Conservation (phyloP, 2,888 invertebrate genomes). For the Hydroisotoma schaefferi region DNA sequence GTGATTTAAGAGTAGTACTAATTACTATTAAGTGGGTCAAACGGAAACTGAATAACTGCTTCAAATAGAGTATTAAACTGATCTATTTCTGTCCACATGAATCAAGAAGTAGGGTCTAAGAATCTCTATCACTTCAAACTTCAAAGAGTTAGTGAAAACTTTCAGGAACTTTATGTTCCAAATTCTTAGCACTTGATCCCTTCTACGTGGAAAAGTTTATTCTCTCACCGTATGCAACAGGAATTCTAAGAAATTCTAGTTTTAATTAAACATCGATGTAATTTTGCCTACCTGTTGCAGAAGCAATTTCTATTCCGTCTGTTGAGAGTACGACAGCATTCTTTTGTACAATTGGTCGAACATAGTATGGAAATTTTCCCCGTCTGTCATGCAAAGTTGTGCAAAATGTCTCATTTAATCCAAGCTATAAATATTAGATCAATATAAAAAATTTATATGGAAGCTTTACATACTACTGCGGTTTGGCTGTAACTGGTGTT, state of each 20-base stretch:
- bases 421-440: constrained; percentile 18
- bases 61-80: too few relatives aligned
- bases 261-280: not conserved
- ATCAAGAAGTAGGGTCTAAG: too few relatives aligned
- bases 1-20: too few relatives aligned
- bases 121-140: too few relatives aligned
- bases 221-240: not conserved
- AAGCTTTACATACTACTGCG: not conserved
- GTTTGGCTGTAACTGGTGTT: too few relatives aligned
- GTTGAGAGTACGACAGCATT: constrained; percentile 26
- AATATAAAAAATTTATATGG: not conserved
- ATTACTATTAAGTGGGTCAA: too few relatives aligned
- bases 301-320: constrained; percentile 35
- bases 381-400: constrained; percentile 24
- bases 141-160: too few relatives aligned
- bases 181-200: too few relatives aligned
- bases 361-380: constrained; percentile 27
- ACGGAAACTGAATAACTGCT: too few relatives aligned
- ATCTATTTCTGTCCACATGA: too few relatives aligned
- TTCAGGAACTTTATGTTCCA: too few relatives aligned
- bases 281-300: constrained; percentile 26
- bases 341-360: constrained; percentile 30
- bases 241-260: constrained; percentile 2
- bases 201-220: too few relatives aligned
- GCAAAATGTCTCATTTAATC: constrained; percentile 37